Evolutionary conservation across 2,888 invertebrate species (phyloP).

Genomic region (Tipula lateralis): DNA sequence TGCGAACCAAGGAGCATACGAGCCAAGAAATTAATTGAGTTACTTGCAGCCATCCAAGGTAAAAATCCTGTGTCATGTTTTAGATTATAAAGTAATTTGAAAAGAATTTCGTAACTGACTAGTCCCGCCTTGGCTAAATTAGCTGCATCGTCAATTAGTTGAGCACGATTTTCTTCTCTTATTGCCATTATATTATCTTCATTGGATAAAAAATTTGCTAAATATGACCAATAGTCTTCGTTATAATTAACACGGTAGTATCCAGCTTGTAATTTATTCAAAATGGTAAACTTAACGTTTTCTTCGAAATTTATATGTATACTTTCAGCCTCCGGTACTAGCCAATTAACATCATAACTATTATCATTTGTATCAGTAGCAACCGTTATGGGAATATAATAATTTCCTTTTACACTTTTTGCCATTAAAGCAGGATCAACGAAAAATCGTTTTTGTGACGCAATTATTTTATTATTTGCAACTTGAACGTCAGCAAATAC

Average conservation of each 20-base stretch:
- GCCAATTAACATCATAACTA: background rate
- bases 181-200: conserved; percentile 49
- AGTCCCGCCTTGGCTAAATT: conserved; percentile 56
- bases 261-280: conserved; percentile 37
- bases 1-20: background rate
- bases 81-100: conserved; percentile 58
- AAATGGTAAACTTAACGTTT: background rate
- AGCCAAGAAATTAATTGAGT: background rate
- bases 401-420: background rate
- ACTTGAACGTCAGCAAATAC: conserved; percentile 50
- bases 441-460: background rate
- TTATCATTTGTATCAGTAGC: background rate
- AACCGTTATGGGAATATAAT: background rate
- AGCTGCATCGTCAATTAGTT: conserved; percentile 65
- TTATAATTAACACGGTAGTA: conserved; percentile 66
- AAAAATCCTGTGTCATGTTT: conserved; percentile 57
- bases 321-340: background rate
- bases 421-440: background rate
- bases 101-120: conserved; percentile 51
- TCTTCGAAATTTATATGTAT: background rate
- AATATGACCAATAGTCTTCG: conserved; percentile 54
- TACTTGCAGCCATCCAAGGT: conserved; percentile 53
- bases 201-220: conserved; percentile 51
- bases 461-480: background rate
- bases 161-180: conserved; percentile 61